Base-by-base conservation (phyloP, 2,888 invertebrate genomes). In the Andrena minutula region DNA sequence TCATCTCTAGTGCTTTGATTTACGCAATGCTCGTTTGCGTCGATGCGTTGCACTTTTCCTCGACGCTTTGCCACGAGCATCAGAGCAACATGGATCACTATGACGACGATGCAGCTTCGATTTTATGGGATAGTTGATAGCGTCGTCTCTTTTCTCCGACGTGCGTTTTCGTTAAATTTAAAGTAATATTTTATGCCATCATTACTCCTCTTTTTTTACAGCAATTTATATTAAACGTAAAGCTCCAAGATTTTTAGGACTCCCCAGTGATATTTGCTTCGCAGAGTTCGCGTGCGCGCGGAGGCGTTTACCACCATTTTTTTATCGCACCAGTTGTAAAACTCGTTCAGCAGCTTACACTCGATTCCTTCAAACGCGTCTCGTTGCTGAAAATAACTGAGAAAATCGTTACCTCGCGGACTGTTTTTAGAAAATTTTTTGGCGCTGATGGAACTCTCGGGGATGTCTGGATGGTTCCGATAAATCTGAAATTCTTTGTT, bases 11-110 rank as follows among this genome's bases (percentile, higher is more conserved):
- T 28, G 53, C 56, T 66, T 56, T 7, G 56, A 71, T 77, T 84
- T 84, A 81, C 74, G 72, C 56, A 82, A 84, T 60, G 26, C 53
- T 7, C 73, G 20, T 74, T 76, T 35, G 70, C 65, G n/a, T 77
- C 64, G 63, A 51, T 20, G 28, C 32, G 8, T 28, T 26, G 8
- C 23, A 69, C 16, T 56, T 23, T 41, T 2, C 7, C 7, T n/a
- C 10, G 28, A 51, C 30, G 10, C n/a, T 26, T 69, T n/a, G 5
- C 41, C 35, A 4, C 12, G 2, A 16, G 32, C 8, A 49, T n/a
- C 16, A n/a, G 8, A n/a, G 8, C n/a, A 2, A 6, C n/a, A 7
- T 26, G 12, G 10, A 35, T 10, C n/a, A 28, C 5, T 41, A 28
- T 60, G 30, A 8, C 4, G 20, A 58, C 20, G 16, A 61, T 61